Evolutionary conservation across 2,888 invertebrate species (phyloP).

Genomic region (Pristionchus arcanus): DNA sequence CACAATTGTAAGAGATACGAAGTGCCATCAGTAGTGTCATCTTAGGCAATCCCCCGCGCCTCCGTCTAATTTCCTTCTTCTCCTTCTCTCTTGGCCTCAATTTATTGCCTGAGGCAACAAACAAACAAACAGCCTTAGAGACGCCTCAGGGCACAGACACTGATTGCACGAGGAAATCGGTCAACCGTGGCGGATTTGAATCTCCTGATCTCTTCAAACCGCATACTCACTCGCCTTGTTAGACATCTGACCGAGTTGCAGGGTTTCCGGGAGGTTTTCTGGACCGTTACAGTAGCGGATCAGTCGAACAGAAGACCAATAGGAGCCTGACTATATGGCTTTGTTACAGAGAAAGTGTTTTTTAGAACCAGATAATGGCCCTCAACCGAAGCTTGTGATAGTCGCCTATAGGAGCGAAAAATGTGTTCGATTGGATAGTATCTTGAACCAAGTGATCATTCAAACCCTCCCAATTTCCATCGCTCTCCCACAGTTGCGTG

Average conservation of each 20-base stretch:
- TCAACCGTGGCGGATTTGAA: neutral
- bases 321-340: too few relatives aligned
- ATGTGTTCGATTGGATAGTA: too few relatives aligned
- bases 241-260: neutral
- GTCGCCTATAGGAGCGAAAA: too few relatives aligned
- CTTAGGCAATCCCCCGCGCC: slow-evolving; percentile 5
- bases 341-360: too few relatives aligned
- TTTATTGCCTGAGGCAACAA: slow-evolving; percentile 12
- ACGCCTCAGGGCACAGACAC: slow-evolving; percentile 31
- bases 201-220: neutral
- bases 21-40: neutral
- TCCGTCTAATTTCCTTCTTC: neutral
- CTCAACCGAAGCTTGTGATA: too few relatives aligned
- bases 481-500: slow-evolving; percentile 17
- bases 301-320: too few relatives aligned
- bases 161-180: neutral
- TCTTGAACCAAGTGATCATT: neutral
- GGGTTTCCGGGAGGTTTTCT: neutral
- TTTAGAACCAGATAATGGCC: too few relatives aligned
- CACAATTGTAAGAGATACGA: too few relatives aligned
- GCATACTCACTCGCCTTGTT: neutral
- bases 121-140: slow-evolving; percentile 8
- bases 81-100: neutral
- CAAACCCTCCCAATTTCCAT: neutral
- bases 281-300: neutral